Conservation (phyloP, 2,113 vertebrate genomes). For the Amphiprion percula region DNA sequence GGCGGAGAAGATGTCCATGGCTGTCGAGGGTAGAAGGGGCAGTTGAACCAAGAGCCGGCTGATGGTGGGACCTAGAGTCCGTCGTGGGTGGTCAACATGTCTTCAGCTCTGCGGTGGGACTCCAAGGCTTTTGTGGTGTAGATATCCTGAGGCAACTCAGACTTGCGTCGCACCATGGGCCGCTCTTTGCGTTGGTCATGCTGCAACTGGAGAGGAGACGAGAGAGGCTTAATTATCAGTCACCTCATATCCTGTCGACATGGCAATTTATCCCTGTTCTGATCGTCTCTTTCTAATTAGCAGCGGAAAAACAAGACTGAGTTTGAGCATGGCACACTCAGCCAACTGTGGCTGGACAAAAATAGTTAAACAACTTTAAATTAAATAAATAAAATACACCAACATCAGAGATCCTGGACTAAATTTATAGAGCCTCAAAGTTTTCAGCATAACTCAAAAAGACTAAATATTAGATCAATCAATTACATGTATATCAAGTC, state of each 20-base stretch:
- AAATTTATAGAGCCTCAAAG: not conserved
- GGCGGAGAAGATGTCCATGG: constrained; percentile 64
- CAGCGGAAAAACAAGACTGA: not conserved
- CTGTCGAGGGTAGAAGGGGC: constrained; percentile 51
- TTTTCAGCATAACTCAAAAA: constrained; percentile 5
- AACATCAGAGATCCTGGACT: not conserved
- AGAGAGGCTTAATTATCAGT: not conserved
- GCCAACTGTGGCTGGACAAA: no score
- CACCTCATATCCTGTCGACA: not conserved
- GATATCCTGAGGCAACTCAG: constrained; percentile 98
- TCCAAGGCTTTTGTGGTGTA: constrained; percentile 99
- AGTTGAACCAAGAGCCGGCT: constrained; percentile 49
- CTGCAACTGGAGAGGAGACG: constrained; percentile 83
- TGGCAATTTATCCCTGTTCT: not conserved
- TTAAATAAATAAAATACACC: not conserved
- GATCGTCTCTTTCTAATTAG: constrained; percentile 1
- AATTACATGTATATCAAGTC: no score
- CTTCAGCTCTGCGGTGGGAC: constrained; percentile 93
- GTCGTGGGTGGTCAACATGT: constrained; percentile 90
- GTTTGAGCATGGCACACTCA: no score
- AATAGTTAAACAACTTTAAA: not conserved
- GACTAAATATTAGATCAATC: not conserved
- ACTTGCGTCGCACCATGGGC: constrained; percentile 92
- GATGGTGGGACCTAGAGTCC: constrained; percentile 85
- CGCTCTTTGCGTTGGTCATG: constrained; percentile 94